Conservation (phyloP, 2,888 invertebrate species). For the Ptychoptera contaminata region DNA sequence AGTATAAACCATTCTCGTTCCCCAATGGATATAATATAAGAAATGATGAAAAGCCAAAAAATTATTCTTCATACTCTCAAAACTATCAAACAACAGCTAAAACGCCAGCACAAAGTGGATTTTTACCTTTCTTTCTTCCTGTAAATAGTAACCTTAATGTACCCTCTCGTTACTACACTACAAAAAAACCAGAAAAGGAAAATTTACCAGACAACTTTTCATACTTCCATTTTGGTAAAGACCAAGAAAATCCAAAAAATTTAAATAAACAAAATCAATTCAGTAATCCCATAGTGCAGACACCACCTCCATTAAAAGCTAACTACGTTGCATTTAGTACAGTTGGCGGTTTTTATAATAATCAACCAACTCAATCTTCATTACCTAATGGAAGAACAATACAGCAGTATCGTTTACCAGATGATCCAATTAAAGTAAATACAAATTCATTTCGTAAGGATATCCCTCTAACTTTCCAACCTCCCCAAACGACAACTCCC, state of each 20-base stretch:
- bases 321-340: slow-evolving; percentile 37
- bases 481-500: neutral
- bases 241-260: slow-evolving; percentile 10
- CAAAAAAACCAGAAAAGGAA: slow-evolving; percentile 2
- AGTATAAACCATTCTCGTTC: too few species aligned
- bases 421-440: neutral
- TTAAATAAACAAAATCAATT: slow-evolving; percentile 4
- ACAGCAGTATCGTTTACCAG: neutral
- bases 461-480: neutral
- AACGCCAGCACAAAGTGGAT: neutral
- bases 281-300: neutral
- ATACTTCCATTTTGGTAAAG: slow-evolving; percentile 29
- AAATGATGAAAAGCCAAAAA: too few species aligned
- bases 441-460: neutral
- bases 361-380: slow-evolving; percentile 15
- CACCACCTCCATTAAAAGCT: slow-evolving; percentile 35
- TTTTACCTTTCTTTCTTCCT: neutral
- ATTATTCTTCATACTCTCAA: neutral
- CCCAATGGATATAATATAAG: too few species aligned
- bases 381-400: slow-evolving; percentile 4
- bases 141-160: too few species aligned
- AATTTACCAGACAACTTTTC: slow-evolving; percentile 23
- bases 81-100: neutral
- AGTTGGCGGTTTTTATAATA: slow-evolving; percentile 42
- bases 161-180: neutral